Conservation (phyloP, 2,888 invertebrate genomes). For the Cosmorhoe ocellata region DNA sequence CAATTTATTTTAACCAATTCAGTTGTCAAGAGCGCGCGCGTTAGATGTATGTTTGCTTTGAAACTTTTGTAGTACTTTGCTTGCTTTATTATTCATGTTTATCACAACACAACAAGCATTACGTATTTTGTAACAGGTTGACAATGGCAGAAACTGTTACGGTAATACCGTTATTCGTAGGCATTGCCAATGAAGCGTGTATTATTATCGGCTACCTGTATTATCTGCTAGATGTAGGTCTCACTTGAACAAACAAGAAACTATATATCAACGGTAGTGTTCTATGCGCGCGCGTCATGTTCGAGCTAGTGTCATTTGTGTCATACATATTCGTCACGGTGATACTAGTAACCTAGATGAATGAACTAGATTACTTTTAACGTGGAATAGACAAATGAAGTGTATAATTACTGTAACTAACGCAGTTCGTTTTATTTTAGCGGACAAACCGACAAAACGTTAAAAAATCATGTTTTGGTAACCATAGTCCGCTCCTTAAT, state of each 20-base stretch:
- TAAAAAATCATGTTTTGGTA: too few species aligned
- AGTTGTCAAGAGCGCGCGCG: too few species aligned
- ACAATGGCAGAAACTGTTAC: constrained; percentile 39
- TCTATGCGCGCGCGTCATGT: constrained; percentile 1
- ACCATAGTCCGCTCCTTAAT: too few species aligned
- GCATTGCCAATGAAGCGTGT: constrained; percentile 42
- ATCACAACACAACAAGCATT: constrained; percentile 33
- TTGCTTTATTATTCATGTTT: background rate
- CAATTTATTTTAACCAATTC: too few species aligned
- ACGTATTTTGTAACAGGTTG: constrained; percentile 34
- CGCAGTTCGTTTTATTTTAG: too few species aligned
- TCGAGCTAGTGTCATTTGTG: constrained; percentile 11
- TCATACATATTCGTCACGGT: constrained; percentile 17
- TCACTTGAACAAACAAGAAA: constrained; percentile 50
- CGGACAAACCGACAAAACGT: too few species aligned
- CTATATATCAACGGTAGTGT: background rate
- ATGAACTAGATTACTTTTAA: constrained; percentile 12
- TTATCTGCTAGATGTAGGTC: constrained; percentile 45
- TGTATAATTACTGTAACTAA: too few species aligned
- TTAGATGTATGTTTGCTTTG: too few species aligned
- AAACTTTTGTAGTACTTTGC: too few species aligned
- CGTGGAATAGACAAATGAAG: constrained; percentile 7
- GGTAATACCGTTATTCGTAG: constrained; percentile 43
- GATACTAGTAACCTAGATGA: constrained; percentile 24
- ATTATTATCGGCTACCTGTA: constrained; percentile 43